Evolutionary conservation across 2,113 vertebrate genomes (phyloP), one percentile per base, ranked within the genome.

Genomic region (Ceyx melanurus): DNA sequence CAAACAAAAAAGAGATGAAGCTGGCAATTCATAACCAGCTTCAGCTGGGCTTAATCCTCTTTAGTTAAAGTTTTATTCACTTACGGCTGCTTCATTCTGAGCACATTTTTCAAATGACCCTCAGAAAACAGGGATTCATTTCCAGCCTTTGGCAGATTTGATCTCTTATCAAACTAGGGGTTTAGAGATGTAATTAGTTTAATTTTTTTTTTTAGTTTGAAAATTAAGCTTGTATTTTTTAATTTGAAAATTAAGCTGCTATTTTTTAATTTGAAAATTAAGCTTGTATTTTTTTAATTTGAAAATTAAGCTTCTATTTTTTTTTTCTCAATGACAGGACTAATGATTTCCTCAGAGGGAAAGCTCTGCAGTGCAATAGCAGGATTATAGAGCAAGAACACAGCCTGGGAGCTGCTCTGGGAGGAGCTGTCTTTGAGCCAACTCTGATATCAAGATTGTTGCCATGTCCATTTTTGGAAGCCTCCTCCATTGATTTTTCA

Each of bases 401-500:
- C 15, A 80, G 84, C 23, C 56, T 71, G 26, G 35, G 51, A 83
- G 16, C 18, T 83, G 72, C 2, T 91, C 81, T 86, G 76, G 91
- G 85, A 91, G 84, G 85, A 91, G 35, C 82, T 91, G 91, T 83
- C 79, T 93, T 81, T 74, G 57, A 91, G 94, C 91, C 95, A 93
- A 77, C 58, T 89, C 72, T 56, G 86, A 72, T 80, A 96, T 92
- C 84, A 85, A 91, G 94, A 89, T 72, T 90, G 75, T 88, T 89
- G 75, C 88, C 26, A 5, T 88, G 87, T 94, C 94, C 94, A 58
- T 92, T 96, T 96, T 96, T 88, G 94, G 95, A 96, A 95, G 61
- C 92, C 85, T 93, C 91, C 89, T 81, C 84, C 92, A 96, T 86
- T 91, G 89, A 95, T 96, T 96, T 96, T 91, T 88, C 85, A 83